Base-by-base conservation (phyloP, 1,140 invertebrate species). In the Mesaphorura yosii region DNA sequence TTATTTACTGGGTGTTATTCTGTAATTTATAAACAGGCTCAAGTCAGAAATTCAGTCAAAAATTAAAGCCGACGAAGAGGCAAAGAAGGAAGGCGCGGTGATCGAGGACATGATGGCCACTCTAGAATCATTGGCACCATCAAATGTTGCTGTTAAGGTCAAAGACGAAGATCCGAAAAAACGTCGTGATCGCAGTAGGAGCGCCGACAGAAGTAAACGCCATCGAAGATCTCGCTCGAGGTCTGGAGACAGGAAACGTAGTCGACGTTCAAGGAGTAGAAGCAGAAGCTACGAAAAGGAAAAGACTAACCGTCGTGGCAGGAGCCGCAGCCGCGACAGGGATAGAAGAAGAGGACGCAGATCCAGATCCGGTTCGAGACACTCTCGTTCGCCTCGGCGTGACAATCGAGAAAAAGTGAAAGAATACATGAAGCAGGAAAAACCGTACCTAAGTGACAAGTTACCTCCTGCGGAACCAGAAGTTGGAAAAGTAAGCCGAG, bases 81-180 rank as follows among this genome's bases (percentile, higher is more conserved):
- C 57, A 12, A 70, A 72, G 46, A 59, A 55, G 20, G 56, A 64
- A 55, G 44, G 54, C 46, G 42, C 54, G 60, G 58, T 55, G 58
- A 71, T 83, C 39, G 80, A 83, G 64, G 80, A 86, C 67, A 81
- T 86, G 38, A 90, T 97, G 86, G 81, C 83, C 40, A 84, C 88
- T 62, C 72, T 96, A 39, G 90, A 95, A 72, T 84, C 87, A 15
- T 68, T 94, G 19, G 86, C 88, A 12, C 86, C 87, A 0, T 73
- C 76, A 17, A n/a, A n/a, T n/a, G n/a, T n/a, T n/a, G n/a, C n/a
- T n/a, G n/a, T n/a, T n/a, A 59, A 66, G 41, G 26, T 44, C 25
- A 56, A 60, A 55, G 31, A 29, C 1, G 37, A 57, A 50, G 48
- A 49, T 1, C 51, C 41, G 47, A 45, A n/a, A 19, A 66, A 42